Conservation (phyloP, 2,113 vertebrate species). For the Saccopteryx leptura region DNA sequence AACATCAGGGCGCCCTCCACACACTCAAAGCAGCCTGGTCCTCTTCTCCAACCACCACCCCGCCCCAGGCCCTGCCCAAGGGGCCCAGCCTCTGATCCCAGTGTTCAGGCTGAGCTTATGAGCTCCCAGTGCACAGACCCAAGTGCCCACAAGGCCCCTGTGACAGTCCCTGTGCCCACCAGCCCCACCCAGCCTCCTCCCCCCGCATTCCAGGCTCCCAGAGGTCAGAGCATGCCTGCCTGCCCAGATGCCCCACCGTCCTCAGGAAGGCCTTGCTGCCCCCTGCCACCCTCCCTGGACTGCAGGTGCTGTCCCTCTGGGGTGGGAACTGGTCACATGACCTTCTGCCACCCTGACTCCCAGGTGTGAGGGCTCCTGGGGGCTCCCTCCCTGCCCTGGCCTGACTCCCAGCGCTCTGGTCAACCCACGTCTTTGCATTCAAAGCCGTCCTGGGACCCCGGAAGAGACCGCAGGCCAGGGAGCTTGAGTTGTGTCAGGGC, state of each 20-base stretch:
- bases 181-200: too few relatives aligned
- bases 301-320: too few relatives aligned
- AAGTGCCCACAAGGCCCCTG: neutral
- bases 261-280: neutral
- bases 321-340: accelerated
- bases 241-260: neutral
- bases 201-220: neutral
- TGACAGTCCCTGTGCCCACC: too few relatives aligned
- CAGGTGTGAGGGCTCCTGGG: neutral
- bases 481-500: accelerated
- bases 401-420: neutral
- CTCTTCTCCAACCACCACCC: neutral
- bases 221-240: neutral
- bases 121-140: neutral
- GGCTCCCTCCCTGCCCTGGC: neutral
- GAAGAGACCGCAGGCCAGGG: neutral
- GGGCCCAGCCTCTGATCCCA: neutral
- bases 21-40: neutral
- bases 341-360: neutral
- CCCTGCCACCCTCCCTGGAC: neutral
- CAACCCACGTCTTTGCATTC: accelerated
- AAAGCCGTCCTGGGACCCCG: neutral
- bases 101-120: neutral
- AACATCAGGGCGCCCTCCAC: neutral
- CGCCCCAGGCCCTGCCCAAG: neutral